Base-by-base conservation (phyloP, 2,797 vertebrate genomes). In the Takifugu ocellatus region DNA sequence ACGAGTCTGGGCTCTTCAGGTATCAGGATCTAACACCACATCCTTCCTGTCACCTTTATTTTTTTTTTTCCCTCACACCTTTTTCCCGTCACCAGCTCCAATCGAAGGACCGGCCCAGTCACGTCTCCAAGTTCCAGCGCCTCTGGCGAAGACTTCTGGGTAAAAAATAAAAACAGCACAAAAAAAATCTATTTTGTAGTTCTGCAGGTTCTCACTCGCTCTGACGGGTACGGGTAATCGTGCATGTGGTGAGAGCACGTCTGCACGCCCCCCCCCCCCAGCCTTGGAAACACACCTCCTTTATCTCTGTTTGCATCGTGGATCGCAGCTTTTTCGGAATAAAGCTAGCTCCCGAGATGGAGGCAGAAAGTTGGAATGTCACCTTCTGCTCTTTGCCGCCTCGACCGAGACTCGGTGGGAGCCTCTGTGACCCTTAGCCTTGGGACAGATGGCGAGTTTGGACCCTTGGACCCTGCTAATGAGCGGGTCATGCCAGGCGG, bases 381-480 rank as follows among this genome's bases (percentile, higher is more conserved):
- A 87, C 83, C 83, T 87, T 87, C 78, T 74, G 81, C 63, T 77
- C 59, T 59, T 70, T 55, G 75, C 61, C 83, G 51, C 54, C 56
- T 68, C 50, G 0, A 14, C 36, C 8, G 66, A 69, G 66, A 25
- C 74, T 52, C 75, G 44, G 72, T 25, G 53, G 79, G 80, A 51
- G 51, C 29, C 51, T 46, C 56, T 36, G 11, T 81, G 80, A 84
- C 77, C 86, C 63, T 61, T 58, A 66, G 74, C 78, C 74, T 59
- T 45, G 64, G 74, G 82, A 87, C 87, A 90, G 89, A 90, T 87
- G 88, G 87, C 77, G 51, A 66, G 63, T 62, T 74, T 39, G 54
- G 68, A 78, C 84, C 79, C 66, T 74, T 59, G 63, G 74, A 78
- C 78, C 64, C 53, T 53, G 78, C 71, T 86, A 88, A 84, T 84